A percentile compares a stretch with the other conserved stretches of the same genome.
phyloP scores from a whole-genome alignment of 1,140 invertebrate species.

The Penaeus chinensis region DNA sequence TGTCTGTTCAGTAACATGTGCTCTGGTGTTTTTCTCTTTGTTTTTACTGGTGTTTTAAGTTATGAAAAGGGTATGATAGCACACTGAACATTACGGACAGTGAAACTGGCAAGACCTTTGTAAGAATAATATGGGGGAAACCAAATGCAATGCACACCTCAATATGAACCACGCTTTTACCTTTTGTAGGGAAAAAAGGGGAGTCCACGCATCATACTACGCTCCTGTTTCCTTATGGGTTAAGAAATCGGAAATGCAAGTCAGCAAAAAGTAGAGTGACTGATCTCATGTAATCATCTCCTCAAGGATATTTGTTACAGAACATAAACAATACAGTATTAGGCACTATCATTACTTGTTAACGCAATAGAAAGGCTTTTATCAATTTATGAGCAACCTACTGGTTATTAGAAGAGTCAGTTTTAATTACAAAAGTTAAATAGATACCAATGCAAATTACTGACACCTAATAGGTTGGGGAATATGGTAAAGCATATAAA shows the following conservation, averaged over 20 bases:
- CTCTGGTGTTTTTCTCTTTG: too few species aligned
- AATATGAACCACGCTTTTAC: slow-evolving; percentile 41
- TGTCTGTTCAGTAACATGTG: too few species aligned
- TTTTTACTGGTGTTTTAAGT: slow-evolving; percentile 13
- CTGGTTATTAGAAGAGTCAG: too few species aligned
- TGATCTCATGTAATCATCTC: background rate
- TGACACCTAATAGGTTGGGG: too few species aligned
- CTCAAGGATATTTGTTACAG: background rate
- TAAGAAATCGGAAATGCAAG: slow-evolving; percentile 41
- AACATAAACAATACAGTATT: slow-evolving; percentile 14
- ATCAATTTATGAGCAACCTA: too few species aligned
- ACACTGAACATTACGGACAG: slow-evolving; percentile 11
- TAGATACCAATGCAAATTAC: too few species aligned
- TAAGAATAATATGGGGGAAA: slow-evolving; percentile 20
- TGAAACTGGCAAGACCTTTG: slow-evolving; percentile 26
- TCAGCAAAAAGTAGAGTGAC: slow-evolving; percentile 27
- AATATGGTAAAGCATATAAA: too few species aligned
- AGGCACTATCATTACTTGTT: slow-evolving; percentile 27
- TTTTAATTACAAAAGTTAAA: too few species aligned
- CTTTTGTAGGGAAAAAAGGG: slow-evolving; percentile 33
- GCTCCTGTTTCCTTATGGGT: slow-evolving; percentile 45
- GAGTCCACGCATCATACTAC: slow-evolving; percentile 33
- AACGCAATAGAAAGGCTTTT: background rate
- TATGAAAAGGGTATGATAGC: slow-evolving; percentile 26
- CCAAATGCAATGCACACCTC: slow-evolving; percentile 38